Evolutionary conservation across 2,113 vertebrate species (phyloP), one percentile per base, ranked within the genome.

Genomic region (Phodopus roborovskii): DNA sequence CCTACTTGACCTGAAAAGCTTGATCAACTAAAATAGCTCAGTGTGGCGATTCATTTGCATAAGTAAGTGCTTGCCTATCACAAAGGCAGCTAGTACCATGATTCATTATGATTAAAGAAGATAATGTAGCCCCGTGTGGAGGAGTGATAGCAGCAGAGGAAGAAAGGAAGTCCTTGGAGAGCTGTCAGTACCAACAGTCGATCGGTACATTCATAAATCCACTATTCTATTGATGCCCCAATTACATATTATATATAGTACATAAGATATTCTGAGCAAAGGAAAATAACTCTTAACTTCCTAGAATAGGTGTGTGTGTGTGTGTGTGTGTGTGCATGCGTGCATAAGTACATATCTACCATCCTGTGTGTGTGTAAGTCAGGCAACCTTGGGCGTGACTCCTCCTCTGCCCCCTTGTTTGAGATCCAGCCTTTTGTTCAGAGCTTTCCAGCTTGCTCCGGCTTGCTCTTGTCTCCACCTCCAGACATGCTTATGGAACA

Each of bases 31-130:
- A 56, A 82, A 71, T 39, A 74, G 39, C 56, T 81, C 19, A 68
- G 33, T 68, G 42, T 3, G 13, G 85, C 3, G 83, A 42, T 86
- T 90, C 12, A 95, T 95, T 94, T 97, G 89, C 79, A 91, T 94
- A 94, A 73, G 90, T 94, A 91, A 94, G 91, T 90, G 91, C 62
- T 45, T 84, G 79, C 75, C 87, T 75, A 92, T 96, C 93, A 95
- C 60, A 94, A 92, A 28, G 48, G 70, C 0, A 45, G 30, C 53
- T 77, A 3, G 2, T 33, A 45, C 42, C 83, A 2, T 7, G 62
- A 82, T 56, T 73, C 66, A 93, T 42, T 7, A 3, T 56, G 86
- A 93, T 74, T 82, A 92, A 94, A 48, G 6, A 74, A 11, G 5
- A 0, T 74, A 95, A 95, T 48, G 50, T 73, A 42, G 81, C 45